Evolutionary conservation across 2,113 vertebrate species (phyloP).

Genomic region (Pogonocichla stellata): DNA sequence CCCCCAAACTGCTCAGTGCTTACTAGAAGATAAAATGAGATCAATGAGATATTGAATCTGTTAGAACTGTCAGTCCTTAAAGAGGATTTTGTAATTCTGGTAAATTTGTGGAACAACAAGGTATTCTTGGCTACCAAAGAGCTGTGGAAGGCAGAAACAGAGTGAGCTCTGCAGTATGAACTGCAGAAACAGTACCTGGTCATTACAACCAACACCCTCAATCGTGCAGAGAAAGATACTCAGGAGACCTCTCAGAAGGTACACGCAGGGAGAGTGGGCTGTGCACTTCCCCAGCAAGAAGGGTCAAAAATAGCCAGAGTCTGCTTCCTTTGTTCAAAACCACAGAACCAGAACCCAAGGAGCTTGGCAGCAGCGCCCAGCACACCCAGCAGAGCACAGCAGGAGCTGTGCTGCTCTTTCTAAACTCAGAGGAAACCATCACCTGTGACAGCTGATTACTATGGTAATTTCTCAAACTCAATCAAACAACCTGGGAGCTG

Average conservation of each 20-base stretch:
- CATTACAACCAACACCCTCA: not conserved
- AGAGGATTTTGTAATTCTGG: not conserved
- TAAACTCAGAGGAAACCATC: not conserved
- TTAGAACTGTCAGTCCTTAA: not conserved
- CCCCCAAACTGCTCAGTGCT: not conserved
- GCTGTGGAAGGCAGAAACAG: not conserved
- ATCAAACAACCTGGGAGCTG: not conserved
- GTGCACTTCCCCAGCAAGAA: not conserved
- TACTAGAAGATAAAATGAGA: not conserved
- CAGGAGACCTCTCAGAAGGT: not conserved
- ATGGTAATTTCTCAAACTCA: not conserved
- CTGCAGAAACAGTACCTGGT: not conserved
- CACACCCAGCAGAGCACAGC: not conserved
- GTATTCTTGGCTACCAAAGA: not conserved
- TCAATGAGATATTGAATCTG: not conserved
- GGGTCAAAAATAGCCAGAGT: not conserved
- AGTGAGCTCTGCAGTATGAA: not conserved
- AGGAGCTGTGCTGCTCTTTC: not conserved
- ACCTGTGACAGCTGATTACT: not conserved
- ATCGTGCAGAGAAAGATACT: accelerated
- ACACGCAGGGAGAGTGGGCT: not conserved
- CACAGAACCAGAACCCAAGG: not conserved
- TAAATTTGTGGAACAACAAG: not conserved
- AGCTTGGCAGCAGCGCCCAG: accelerated
- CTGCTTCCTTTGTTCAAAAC: not conserved